Evolutionary conservation across 2,113 vertebrate genomes (phyloP).

Genomic region (Caretta caretta): DNA sequence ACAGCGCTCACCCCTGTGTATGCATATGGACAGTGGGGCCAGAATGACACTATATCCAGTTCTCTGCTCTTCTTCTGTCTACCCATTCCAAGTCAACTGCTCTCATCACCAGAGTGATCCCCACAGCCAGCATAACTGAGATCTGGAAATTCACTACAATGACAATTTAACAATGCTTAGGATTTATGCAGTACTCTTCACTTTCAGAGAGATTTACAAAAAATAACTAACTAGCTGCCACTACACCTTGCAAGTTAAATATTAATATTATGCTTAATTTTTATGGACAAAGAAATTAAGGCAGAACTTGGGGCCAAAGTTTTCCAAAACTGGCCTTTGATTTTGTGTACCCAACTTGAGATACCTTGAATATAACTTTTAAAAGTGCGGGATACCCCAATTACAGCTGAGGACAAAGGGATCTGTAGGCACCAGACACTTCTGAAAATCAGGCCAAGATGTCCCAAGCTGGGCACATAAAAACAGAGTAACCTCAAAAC

Average conservation of each 20-base stretch:
- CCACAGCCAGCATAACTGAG: background rate
- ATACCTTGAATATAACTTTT: background rate
- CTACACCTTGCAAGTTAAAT: background rate
- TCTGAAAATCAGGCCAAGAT: background rate
- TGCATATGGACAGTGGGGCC: background rate
- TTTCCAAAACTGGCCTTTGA: background rate
- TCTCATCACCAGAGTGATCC: background rate
- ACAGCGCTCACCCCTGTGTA: background rate
- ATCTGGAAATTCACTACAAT: background rate
- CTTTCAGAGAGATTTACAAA: background rate
- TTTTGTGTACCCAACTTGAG: background rate
- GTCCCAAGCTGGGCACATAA: background rate
- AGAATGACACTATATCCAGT: background rate
- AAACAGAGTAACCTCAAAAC: background rate
- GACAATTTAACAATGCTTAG: constrained; percentile 2
- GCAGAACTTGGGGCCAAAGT: background rate
- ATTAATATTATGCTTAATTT: background rate
- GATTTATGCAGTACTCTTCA: background rate
- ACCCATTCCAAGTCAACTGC: background rate
- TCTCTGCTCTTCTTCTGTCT: background rate
- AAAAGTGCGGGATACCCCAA: background rate
- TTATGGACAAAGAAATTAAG: background rate
- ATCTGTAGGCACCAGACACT: background rate
- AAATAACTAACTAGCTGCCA: background rate
- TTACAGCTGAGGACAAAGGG: background rate